Percentiles rank a stretch among this genome's conserved stretches.
These are phyloP conservation scores for Branchellion lobata DNA, from an alignment of 2,888 invertebrate genomes.

Conservation along the genomic window DNA sequence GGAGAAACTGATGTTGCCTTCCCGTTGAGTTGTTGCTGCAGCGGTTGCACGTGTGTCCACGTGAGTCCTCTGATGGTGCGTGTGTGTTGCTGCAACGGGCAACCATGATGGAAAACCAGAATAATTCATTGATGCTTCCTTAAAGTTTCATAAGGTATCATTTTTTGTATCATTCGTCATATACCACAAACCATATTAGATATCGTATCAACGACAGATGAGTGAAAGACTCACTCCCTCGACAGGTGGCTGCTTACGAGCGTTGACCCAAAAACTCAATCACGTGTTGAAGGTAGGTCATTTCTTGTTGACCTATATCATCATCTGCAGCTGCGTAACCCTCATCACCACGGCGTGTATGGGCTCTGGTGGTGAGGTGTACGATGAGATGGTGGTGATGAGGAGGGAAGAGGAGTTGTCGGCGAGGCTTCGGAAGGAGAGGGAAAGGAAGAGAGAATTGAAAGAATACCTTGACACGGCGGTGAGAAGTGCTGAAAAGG, in stretches of 20 bases:
- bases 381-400: not conserved
- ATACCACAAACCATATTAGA: not conserved
- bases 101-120: too few species aligned
- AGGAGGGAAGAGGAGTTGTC: not conserved
- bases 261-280: not conserved
- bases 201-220: not conserved
- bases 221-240: not conserved
- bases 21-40: too few species aligned
- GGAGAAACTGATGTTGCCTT: too few species aligned
- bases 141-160: too few species aligned
- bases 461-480: not conserved
- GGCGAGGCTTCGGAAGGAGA: not conserved
- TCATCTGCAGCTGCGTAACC: not conserved
- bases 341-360: not conserved
- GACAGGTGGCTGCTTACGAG: not conserved
- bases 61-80: too few species aligned
- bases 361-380: not conserved
- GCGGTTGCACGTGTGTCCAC: too few species aligned
- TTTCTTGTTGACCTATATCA: not conserved
- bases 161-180: too few species aligned
- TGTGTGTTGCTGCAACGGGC: too few species aligned
- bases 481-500: not conserved
- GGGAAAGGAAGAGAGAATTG: not conserved
- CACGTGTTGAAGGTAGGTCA: not conserved
- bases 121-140: not conserved